Evolutionary conservation across 2,888 invertebrate species (phyloP), one percentile per base, ranked within the genome.

Genomic region (Eumerus sabulonum): DNA sequence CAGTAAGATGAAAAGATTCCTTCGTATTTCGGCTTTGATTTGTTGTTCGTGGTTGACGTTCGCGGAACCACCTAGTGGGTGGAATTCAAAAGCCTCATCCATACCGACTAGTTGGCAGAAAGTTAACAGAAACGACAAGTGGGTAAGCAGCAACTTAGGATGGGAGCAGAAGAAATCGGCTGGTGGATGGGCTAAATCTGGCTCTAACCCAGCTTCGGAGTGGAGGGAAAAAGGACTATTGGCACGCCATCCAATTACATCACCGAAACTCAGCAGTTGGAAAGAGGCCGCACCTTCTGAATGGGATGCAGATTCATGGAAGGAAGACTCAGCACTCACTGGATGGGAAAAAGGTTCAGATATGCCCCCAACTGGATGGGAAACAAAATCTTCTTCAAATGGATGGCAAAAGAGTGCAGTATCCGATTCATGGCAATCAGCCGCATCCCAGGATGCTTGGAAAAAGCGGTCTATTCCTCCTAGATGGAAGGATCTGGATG

Each of bases 51-150:
- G 67, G 18, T 1, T 63, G 42, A 19, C 17, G 3, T 38, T 44
- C 9, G 72, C 62, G 1, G 14, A 17, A 19, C 62, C 57, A 9
- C 48, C 77, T 9, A 59, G 63, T 11, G 18, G 9, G 16, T 72
- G 72, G 72, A 57, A 56, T 48, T 40, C 56, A 1, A 71, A 71
- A 40, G 40, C 51, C 0, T 44, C 72, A 0, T 62, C 72, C 1
- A 59, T 77, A 4, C 77, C 77, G 2, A 72, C 72, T 1, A 72
- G 72, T 16, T 77, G 77, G 77, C 77, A 77, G 9, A 57, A 67
- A 19, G 47, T 77, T 0, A 62, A 72, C 7, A 67, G 63, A 17
- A 63, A 14, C 48, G 17, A 16, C 3, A 45, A 53, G 11, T 70
- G 59, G 59, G 60, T 36, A 1, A 11, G 12, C n/a, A 72, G 62